Percentiles rank a stretch among this genome's conserved stretches.
Evolutionary conservation across 1,140 invertebrate species (phyloP).

Genomic region (Luehdorfia chinensis): DNA sequence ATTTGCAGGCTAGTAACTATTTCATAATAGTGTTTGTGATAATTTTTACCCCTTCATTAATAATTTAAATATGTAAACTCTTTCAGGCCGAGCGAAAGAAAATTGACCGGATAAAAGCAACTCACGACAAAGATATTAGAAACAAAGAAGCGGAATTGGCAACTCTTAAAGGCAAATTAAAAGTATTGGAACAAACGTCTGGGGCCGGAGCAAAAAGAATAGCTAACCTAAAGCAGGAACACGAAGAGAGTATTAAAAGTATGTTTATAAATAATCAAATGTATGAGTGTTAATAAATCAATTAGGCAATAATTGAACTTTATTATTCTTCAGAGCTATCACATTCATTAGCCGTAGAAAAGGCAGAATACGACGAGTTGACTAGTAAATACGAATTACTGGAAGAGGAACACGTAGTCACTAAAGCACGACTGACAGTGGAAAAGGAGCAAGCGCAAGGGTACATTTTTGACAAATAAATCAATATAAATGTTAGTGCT

Average conservation of each 20-base stretch:
- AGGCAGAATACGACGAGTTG: slow-evolving; percentile 87
- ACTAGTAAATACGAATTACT: slow-evolving; percentile 88
- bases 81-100: slow-evolving; percentile 80
- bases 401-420: slow-evolving; percentile 89
- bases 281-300: slow-evolving; percentile 14
- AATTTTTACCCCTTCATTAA: no score
- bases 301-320: no score
- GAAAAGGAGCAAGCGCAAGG: slow-evolving; percentile 84
- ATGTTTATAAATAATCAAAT: slow-evolving; percentile 31
- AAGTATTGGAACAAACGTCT: slow-evolving; percentile 78
- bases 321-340: slow-evolving; percentile 80
- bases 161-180: slow-evolving; percentile 81
- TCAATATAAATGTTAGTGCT: no score
- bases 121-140: slow-evolving; percentile 80
- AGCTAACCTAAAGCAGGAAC: slow-evolving; percentile 81
- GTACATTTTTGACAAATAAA: slow-evolving; percentile 53
- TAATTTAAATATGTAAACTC: not conserved
- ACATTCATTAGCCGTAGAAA: slow-evolving; percentile 80
- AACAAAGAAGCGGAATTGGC: slow-evolving; percentile 82
- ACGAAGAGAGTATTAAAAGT: slow-evolving; percentile 83
- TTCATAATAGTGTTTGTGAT: no score
- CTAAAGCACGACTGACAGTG: slow-evolving; percentile 85
- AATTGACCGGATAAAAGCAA: slow-evolving; percentile 79
- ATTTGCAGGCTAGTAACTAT: slow-evolving; percentile 75
- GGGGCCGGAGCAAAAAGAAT: slow-evolving; percentile 80